phyloP scores from a whole-genome alignment of 2,888 invertebrate genomes.

The Mesorhabditis spiculigera region DNA sequence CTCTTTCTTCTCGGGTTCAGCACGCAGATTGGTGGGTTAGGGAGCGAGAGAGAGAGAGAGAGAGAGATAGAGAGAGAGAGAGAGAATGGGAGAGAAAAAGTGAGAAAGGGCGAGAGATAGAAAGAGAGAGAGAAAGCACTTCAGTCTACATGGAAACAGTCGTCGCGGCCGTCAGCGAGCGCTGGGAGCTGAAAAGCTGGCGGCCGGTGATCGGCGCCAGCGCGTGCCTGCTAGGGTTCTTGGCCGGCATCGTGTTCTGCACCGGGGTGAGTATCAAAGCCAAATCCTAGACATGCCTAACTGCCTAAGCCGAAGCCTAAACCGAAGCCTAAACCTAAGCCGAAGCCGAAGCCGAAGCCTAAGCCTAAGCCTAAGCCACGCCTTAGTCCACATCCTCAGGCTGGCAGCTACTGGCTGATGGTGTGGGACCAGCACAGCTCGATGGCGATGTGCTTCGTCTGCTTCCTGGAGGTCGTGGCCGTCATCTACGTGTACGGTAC shows the following conservation, averaged over 20 bases:
- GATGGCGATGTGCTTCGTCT: constrained; percentile 29
- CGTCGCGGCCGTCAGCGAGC: constrained; percentile 12
- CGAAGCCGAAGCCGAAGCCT: too few relatives aligned
- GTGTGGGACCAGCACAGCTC: constrained; percentile 48
- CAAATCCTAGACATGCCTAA: too few relatives aligned
- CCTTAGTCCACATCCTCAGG: constrained; percentile 16
- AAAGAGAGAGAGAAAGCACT: not conserved
- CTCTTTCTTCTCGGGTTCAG: constrained; percentile 59
- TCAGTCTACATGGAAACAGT: constrained; percentile 10
- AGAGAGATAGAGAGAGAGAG: too few relatives aligned
- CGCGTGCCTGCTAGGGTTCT: constrained; percentile 32
- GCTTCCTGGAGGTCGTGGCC: constrained; percentile 23
- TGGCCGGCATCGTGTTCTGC: not conserved
- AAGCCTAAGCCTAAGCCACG: too few relatives aligned
- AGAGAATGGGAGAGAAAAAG: too few relatives aligned
- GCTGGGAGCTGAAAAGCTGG: not conserved
- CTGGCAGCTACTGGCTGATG: constrained; percentile 44
- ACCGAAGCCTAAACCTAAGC: too few relatives aligned
- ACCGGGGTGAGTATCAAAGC: not conserved
- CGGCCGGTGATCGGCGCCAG: constrained; percentile 15
- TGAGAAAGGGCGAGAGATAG: too few relatives aligned
- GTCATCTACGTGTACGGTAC: constrained; percentile 41
- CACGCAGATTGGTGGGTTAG: constrained; percentile 24
- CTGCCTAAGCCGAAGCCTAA: too few relatives aligned
- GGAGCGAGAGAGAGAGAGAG: too few relatives aligned